Evolutionary conservation across 37 sponge, comb jelly and placozoan species (phyloP), one percentile per base, ranked within the genome.

Genomic region (Cliona cf. orientalis): DNA sequence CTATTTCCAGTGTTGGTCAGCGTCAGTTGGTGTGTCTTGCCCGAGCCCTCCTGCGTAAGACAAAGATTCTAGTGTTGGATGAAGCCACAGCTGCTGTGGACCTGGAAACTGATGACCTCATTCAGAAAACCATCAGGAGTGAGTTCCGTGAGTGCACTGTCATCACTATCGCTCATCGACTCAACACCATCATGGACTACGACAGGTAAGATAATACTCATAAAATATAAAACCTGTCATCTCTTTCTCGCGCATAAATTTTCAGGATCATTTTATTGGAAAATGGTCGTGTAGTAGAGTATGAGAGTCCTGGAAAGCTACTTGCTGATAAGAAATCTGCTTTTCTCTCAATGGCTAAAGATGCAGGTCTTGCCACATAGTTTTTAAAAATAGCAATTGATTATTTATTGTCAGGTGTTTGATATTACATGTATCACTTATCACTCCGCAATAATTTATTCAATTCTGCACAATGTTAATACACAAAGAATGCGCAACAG

Each of bases 1-100:
- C 34, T 58, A 11, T 28, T 17, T 33, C 1, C 76, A 96, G 99
- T 83, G 97, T 98, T 80, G 99, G 99, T 22, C 99, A 98, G 62
- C 74, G 99, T 38, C 99, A 98, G 83, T 66, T 98, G 67, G 97
- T 98, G 69, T 98, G 99, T 89, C 87, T 98, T 43, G 99, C 97
- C 31, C 75, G 99, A 71, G 99, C 99, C 57, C 92, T 98, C 40
- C 89, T 98, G 53, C 82, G 95, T n/a, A 93, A 95, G 83, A 96
- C 94, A 66, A 93, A 96, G 83, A 91, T 98, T 26, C 81, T 98
- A 42, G 97, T 98, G 37, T 76, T 98, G 85, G 99, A 98, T 55
- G 97, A 98, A 75, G 99, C 99, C 42, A 98, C 99, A 60, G 99
- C 99, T 63, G 99, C 99, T 12, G 95, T 98, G 22, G 99, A 98